phyloP scores from a whole-genome alignment of 2,113 vertebrate species.

The Petaurus breviceps region DNA sequence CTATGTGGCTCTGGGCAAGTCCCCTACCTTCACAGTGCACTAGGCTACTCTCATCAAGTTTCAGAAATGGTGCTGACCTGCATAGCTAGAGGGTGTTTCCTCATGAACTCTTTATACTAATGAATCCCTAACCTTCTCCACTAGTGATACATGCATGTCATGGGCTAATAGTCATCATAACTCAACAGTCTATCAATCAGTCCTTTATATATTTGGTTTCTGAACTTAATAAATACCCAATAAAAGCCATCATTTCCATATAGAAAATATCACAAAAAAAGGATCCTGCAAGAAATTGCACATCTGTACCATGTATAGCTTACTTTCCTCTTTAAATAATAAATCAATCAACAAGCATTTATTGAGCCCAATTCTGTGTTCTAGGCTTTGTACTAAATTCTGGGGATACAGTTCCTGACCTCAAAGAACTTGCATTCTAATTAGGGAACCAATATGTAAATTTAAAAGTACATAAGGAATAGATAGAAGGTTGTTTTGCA shows the following conservation, averaged over 20 bases:
- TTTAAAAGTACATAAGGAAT: not conserved
- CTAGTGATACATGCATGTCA: not conserved
- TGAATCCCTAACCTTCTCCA: not conserved
- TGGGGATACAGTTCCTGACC: not conserved
- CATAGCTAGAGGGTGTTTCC: not conserved
- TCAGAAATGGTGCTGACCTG: not conserved
- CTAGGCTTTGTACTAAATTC: not conserved
- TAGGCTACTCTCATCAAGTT: not conserved
- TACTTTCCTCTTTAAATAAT: not conserved
- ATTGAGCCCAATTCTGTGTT: not conserved
- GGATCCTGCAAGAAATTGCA: not conserved
- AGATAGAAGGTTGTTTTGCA: not conserved
- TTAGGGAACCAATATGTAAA: not conserved
- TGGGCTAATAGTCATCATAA: not conserved
- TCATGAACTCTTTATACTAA: not conserved
- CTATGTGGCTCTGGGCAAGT: not conserved
- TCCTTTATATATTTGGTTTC: not conserved
- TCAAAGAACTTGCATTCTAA: not conserved
- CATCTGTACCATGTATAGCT: not conserved
- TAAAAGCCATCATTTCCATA: not conserved
- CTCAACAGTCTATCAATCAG: not conserved
- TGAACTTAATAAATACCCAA: not conserved
- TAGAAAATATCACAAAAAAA: not conserved
- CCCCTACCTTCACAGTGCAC: not conserved
- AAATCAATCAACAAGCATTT: not conserved